Evolutionary conservation across 2,113 vertebrate genomes (phyloP), one percentile per base, ranked within the genome.

Genomic region (Lethenteron reissneri): DNA sequence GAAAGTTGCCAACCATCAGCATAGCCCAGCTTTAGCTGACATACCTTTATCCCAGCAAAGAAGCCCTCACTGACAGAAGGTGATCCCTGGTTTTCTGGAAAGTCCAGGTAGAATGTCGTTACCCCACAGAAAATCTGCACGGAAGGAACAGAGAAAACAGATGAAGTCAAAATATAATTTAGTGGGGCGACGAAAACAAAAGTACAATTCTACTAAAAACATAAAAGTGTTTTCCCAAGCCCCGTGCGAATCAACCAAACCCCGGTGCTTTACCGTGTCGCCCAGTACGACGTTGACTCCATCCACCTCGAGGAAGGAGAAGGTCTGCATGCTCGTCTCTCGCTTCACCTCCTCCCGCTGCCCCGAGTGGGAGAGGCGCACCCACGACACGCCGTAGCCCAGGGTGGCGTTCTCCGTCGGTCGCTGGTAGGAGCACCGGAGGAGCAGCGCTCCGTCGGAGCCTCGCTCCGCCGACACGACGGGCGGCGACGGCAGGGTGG

Each of bases 1-100:
- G 41, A 41, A 5, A 41, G 41, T 41, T 41, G 41, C 41, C 41
- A 41, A 41, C 41, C 41, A 41, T 41, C 41, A 41, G 41, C 41
- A 6, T 41, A 41, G 41, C 41, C 41, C 41, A 41, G 41, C 41
- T 41, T 6, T 41, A 41, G 41, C 41, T 41, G 41, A 41, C 72
- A 79, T 82, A 87, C 86, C 83, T 87, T 85, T 73, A 89, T 79
- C 72, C 85, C 82, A 0, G 81, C 81, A n/a, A 82, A 90, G 81
- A 91, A 88, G 69, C 79, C 79, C 74, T 82, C 75, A 60, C 83
- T 90, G 71, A 87, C 84, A 71, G 78, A 81, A 11, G 82, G 75
- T 41, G 78, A 8, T 1, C 81, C 84, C 75, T 79, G 80, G 72
- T 77, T 77, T 76, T 77, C 77, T 78, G 78, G 75, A 77, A 74